Evolutionary conservation across 2,113 vertebrate genomes (phyloP), one percentile per base, ranked within the genome.

Genomic region (Lagopus muta): DNA sequence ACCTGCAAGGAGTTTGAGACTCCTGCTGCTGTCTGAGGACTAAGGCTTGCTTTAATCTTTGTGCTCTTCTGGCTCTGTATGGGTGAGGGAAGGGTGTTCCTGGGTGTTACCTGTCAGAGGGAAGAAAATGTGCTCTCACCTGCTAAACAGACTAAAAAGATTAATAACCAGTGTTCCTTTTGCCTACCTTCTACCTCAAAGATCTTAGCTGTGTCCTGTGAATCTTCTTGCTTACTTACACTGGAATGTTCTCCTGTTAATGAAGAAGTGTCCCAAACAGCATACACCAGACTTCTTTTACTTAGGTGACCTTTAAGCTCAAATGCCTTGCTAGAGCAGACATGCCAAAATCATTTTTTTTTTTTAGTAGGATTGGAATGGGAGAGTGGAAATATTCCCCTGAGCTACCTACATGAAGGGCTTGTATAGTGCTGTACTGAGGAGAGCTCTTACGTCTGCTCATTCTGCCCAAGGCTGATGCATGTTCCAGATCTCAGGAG

Each of bases 281-380:
- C 61, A 80, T 52, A 77, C 77, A 40, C n/a, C 73, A 81, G n/a
- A 28, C 52, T 86, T 75, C 40, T 42, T 34, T 76, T 66, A 60
- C 80, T 72, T 93, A 74, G 75, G 57, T 88, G 90, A 92, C 94
- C 94, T 97, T 97, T 95, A 88, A 94, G 80, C 73, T 94, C 61
- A 83, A 75, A 86, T 94, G 88, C 57, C 40, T 93, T 84, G 76
- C 58, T 91, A 75, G 73, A 90, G 81, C 43, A 93, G 32, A 38
- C 66, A 27, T 91, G 76, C 69, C 62, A 86, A 38, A 81, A 54
- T 11, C 24, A 7, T 24, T 58, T n/a, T 66, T 42, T 34, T 34
- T 92, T 80, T 74, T 70, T 82, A 94, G 94, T 96, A 77, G 88
- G 95, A 28, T 96, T 97, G 95, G 93, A 95, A 95, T 94, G 88